These are phyloP conservation scores for Brachylomia viminalis DNA, from an alignment of 2,888 invertebrate genomes.

Conservation along the genomic window DNA sequence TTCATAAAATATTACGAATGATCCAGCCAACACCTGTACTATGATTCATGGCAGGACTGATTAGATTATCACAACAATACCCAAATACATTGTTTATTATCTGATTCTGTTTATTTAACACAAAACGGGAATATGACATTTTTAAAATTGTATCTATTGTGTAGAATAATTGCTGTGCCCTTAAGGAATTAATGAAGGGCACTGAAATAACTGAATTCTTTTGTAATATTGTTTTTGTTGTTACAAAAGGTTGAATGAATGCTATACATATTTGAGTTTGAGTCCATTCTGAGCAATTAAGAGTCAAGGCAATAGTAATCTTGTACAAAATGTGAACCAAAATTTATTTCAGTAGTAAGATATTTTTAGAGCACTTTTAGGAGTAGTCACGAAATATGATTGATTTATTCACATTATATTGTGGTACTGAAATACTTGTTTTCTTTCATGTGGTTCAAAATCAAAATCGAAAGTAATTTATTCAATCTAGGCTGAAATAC, in stretches of 20 bases:
- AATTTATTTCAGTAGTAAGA: not conserved
- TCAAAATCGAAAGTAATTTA: no score
- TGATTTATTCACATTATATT: not conserved
- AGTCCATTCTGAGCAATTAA: not conserved
- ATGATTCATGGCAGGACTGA: not conserved
- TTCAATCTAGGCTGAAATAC: no score
- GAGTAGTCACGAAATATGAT: not conserved
- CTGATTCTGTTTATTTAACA: constrained; percentile 1
- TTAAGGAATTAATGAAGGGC: not conserved
- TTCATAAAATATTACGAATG: not conserved
- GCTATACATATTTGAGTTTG: not conserved
- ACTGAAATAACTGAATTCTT: not conserved
- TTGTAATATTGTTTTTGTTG: not conserved
- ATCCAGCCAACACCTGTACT: not conserved
- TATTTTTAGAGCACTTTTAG: not conserved
- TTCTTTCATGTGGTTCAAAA: no score
- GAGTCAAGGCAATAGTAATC: not conserved
- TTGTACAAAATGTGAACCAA: not conserved
- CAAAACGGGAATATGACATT: not conserved
- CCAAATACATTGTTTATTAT: not conserved
- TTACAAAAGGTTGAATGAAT: not conserved
- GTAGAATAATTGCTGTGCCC: not conserved
- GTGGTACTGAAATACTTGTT: not conserved
- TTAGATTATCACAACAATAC: not conserved
- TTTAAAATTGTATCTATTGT: not conserved